These are phyloP conservation scores for Chaenodraco wilsoni DNA, from an alignment of 2,797 vertebrate species.

Conservation along the genomic window DNA sequence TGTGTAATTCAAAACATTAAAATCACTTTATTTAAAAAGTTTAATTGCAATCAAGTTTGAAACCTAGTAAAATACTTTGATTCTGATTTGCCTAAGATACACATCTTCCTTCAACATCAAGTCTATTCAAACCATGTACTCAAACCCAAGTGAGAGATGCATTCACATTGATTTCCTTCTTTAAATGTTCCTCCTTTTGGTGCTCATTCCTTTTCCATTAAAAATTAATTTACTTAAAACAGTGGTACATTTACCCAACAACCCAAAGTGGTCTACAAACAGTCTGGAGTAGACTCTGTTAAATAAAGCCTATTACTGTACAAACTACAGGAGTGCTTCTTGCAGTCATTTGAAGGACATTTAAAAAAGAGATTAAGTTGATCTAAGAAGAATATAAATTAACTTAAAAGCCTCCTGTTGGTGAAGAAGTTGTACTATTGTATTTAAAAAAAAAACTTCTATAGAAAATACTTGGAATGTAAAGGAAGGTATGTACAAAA, in stretches of 20 bases:
- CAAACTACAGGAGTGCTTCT: slow-evolving; percentile 72
- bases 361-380: slow-evolving; percentile 63
- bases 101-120: slow-evolving; percentile 42
- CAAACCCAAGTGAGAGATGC: slow-evolving; percentile 41
- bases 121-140: slow-evolving; percentile 27
- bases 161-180: slow-evolving; percentile 51
- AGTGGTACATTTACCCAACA: slow-evolving; percentile 69
- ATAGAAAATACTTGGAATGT: slow-evolving; percentile 74
- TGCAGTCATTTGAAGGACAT: slow-evolving; percentile 56
- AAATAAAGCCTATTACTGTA: slow-evolving; percentile 74
- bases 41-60: slow-evolving; percentile 68
- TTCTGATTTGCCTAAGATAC: slow-evolving; percentile 55
- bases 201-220: slow-evolving; percentile 33
- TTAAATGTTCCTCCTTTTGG: slow-evolving; percentile 24
- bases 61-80: slow-evolving; percentile 49
- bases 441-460: slow-evolving; percentile 69
- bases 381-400: slow-evolving; percentile 84
- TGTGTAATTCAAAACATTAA: slow-evolving; percentile 56
- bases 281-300: slow-evolving; percentile 70
- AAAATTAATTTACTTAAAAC: slow-evolving; percentile 51
- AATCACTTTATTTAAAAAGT: slow-evolving; percentile 80
- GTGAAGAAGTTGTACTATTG: slow-evolving; percentile 82
- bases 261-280: slow-evolving; percentile 72
- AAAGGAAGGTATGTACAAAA: slow-evolving; percentile 67
- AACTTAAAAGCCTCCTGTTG: slow-evolving; percentile 83